Conservation (phyloP, 1,140 invertebrate species). For the Drosophila melanica region DNA sequence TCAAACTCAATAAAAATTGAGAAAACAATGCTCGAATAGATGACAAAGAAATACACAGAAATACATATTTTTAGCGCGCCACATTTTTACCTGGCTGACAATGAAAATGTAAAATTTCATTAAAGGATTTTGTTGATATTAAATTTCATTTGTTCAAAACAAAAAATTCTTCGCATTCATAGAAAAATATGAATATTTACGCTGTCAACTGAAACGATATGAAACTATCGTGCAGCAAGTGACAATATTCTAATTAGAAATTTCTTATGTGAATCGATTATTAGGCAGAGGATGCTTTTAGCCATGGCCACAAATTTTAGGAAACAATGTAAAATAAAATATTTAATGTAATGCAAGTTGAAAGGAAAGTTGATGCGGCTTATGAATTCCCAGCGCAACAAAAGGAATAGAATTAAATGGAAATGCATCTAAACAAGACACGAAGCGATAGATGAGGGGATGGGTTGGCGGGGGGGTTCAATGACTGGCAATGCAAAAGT, state of each 20-base stretch:
- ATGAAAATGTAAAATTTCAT: too few species aligned
- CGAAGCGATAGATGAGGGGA: not conserved
- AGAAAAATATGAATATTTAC: too few species aligned
- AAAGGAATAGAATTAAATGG: slow-evolving; percentile 9
- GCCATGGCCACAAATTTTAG: slow-evolving; percentile 17
- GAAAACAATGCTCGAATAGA: too few species aligned
- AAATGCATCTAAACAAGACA: not conserved
- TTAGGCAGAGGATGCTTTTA: slow-evolving; percentile 7
- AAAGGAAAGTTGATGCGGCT: slow-evolving; percentile 37
- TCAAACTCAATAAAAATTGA: too few species aligned
- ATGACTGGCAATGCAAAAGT: slow-evolving; percentile 47
- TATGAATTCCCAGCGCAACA: slow-evolving; percentile 37
- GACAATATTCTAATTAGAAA: slow-evolving; percentile 16
- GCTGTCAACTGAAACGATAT: not conserved
- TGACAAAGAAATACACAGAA: too few species aligned
- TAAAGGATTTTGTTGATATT: not conserved
- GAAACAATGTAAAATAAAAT: slow-evolving; percentile 37
- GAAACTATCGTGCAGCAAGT: not conserved
- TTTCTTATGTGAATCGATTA: slow-evolving; percentile 4
- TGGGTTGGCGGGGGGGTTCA: not conserved
- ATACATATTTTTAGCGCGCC: too few species aligned
- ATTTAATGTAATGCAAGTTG: slow-evolving; percentile 39
- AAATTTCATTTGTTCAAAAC: not conserved
- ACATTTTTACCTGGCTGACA: too few species aligned
- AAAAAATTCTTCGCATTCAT: too few species aligned